Conservation (phyloP, 2,888 invertebrate genomes). For the Cryptocephalus primarius region DNA sequence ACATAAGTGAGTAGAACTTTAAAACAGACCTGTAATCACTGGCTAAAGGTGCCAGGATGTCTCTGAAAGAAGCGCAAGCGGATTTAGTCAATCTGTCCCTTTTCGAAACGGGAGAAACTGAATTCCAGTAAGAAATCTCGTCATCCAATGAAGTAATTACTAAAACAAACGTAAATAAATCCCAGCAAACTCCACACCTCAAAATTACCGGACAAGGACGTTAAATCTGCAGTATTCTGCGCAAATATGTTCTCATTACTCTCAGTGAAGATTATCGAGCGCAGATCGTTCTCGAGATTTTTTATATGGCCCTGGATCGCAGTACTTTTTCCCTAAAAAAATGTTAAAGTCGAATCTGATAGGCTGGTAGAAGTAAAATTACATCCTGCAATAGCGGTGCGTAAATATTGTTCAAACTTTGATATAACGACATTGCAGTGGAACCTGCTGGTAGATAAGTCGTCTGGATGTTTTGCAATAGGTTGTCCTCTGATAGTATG, state of each 20-base stretch:
- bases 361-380: too few species aligned
- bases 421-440: constrained; percentile 48
- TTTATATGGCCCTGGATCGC: constrained; percentile 29
- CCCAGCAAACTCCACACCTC: too few species aligned
- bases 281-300: constrained; percentile 31
- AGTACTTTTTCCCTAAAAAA: constrained; percentile 19
- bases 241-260: not conserved
- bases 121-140: constrained; percentile 63
- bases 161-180: constrained; percentile 22
- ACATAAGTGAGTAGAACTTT: not conserved
- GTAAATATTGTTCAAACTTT: constrained; percentile 49
- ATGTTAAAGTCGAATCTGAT: not conserved
- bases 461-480: constrained; percentile 45
- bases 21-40: constrained; percentile 45
- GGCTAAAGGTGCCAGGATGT: constrained; percentile 48
- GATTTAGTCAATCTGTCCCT: constrained; percentile 46
- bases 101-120: constrained; percentile 38
- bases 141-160: constrained; percentile 57
- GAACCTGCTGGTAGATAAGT: constrained; percentile 47
- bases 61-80: constrained; percentile 47
- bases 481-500: constrained; percentile 47
- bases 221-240: not conserved
- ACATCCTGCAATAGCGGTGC: constrained; percentile 29
- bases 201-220: too few species aligned
- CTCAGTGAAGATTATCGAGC: constrained; percentile 24